Percentiles rank a stretch among this genome's conserved stretches.
Evolutionary conservation across 2,888 invertebrate species (phyloP).

Genomic region (Ochropleura leucogaster): DNA sequence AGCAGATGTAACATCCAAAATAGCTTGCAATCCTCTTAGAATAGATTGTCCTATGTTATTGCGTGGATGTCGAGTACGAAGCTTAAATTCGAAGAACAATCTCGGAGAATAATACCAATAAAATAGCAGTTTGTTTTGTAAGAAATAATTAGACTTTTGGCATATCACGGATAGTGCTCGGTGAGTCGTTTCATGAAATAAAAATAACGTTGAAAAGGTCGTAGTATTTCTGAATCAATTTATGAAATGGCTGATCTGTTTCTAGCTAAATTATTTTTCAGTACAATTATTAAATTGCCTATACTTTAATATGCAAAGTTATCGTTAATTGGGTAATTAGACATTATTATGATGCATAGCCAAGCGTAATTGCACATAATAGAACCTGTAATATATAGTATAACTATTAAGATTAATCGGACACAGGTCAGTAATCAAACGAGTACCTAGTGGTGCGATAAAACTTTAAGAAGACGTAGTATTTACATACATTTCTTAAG

Average conservation of each 20-base stretch:
- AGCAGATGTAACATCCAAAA: slow-evolving; percentile 12
- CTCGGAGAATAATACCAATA: neutral
- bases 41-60: no score
- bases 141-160: neutral
- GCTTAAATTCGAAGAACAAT: neutral
- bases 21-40: slow-evolving; percentile 11
- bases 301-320: neutral
- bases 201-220: neutral
- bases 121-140: neutral
- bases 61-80: neutral
- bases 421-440: slow-evolving; percentile 8
- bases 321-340: slow-evolving; percentile 34
- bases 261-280: no score
- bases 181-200: neutral
- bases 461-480: neutral
- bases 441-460: neutral
- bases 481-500: neutral
- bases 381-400: slow-evolving; percentile 17
- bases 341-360: slow-evolving; percentile 33
- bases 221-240: no score
- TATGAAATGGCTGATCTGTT: no score
- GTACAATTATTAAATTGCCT: no score
- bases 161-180: neutral
- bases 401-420: slow-evolving; percentile 15
- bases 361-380: slow-evolving; percentile 40